Base-by-base conservation (phyloP, 64 coral and sea anemone species). In the Montipora efflorescens region DNA sequence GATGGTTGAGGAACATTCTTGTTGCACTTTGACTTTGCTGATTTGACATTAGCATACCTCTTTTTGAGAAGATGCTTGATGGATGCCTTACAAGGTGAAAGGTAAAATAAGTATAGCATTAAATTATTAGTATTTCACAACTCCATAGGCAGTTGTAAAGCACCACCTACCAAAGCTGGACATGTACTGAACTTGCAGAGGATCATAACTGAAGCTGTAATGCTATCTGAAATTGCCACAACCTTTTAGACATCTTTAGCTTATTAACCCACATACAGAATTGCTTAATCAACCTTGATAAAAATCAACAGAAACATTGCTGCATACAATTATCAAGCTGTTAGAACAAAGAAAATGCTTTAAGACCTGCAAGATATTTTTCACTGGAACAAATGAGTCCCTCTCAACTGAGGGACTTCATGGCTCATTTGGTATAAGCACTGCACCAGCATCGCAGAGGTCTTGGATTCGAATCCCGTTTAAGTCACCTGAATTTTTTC, bases 31-130 rank as follows among this genome's bases (percentile, higher is more conserved):
- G 59, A 64, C 1, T 64, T 64, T 64, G 59, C 59, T 20, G 69
- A 25, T 72, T 72, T 25, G 4, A 72, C 22, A 25, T 72, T 72
- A 22, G 69, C 18, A 25, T 22, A 72, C 69, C 69, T 72, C 69
- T 72, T 72, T 25, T 72, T 72, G 19, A 72, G 22, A 72, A 72
- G 69, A 72, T 72, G 69, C 9, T 22, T 20, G 69, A 8, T 72
- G 69, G 69, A 72, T 72, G 69, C 69, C 69, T 72, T 22, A 72
- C 69, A 72, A 25, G 69, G 69, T 72, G 59, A 64, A 64, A 64
- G 59, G 59, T 64, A 64, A 64, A 64, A 64, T 64, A 64, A 64
- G 59, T 64, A 64, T 64, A 64, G 59, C 59, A 64, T 64, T 64
- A 64, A 64, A 53, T 53, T 53, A 53, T 53, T 53, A 53, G 51